Evolutionary conservation across 2,888 invertebrate genomes (phyloP).

Genomic region (Lamproptera curius): DNA sequence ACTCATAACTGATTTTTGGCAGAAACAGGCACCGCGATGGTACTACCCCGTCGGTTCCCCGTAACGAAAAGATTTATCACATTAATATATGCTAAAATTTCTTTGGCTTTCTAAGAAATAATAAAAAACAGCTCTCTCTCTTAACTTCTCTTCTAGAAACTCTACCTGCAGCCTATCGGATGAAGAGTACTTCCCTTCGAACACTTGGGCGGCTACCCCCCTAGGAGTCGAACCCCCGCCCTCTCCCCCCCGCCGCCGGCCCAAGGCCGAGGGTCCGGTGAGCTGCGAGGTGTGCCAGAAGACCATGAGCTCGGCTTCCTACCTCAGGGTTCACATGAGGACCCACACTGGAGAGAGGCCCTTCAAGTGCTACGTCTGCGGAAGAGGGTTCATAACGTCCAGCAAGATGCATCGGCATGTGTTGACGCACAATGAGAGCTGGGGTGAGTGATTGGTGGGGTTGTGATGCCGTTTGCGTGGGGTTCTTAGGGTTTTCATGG

Average conservation of each 20-base stretch:
- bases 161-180: constrained; percentile 43
- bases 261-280: constrained; percentile 25
- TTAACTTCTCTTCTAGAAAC: not conserved
- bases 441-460: constrained; percentile 43
- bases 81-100: not conserved
- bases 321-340: constrained; percentile 57
- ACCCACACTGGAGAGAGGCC: constrained; percentile 65
- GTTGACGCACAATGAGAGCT: constrained; percentile 49
- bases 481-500: no score
- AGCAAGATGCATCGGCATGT: constrained; percentile 67
- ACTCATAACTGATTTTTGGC: not conserved
- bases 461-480: no score
- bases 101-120: not conserved
- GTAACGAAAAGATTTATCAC: not conserved
- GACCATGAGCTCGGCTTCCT: constrained; percentile 48
- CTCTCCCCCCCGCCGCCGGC: constrained; percentile 10
- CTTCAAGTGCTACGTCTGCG: constrained; percentile 55
- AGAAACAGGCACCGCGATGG: not conserved
- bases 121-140: not conserved
- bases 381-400: constrained; percentile 57
- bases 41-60: not conserved
- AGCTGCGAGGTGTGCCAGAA: constrained; percentile 52
- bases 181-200: constrained; percentile 61
- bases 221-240: constrained; percentile 26
- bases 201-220: constrained; percentile 53